These are phyloP conservation scores for Orius laevigatus DNA, from an alignment of 1,140 invertebrate genomes.

Conservation along the genomic window DNA sequence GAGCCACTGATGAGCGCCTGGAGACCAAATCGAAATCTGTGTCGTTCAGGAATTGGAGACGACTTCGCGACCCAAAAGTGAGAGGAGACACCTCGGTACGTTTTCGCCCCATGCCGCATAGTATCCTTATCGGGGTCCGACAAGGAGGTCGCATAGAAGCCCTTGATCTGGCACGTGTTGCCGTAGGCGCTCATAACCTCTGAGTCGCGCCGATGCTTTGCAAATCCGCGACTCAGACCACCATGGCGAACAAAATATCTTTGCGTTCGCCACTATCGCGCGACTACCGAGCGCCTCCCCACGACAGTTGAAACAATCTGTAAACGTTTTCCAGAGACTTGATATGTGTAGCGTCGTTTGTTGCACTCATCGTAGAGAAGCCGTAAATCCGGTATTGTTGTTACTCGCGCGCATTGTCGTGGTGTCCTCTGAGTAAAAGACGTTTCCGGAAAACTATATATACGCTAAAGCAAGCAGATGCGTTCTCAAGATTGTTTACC, in stretches of 20 bases:
- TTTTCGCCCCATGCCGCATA: conserved; percentile 54
- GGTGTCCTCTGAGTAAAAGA: conserved; percentile 77
- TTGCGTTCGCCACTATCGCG: conserved; percentile 34
- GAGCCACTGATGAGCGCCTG: conserved; percentile 49
- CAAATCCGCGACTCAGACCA: conserved; percentile 39
- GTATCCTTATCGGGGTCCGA: conserved; percentile 61
- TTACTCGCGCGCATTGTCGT: conserved; percentile 76
- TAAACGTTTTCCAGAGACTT: conserved; percentile 86
- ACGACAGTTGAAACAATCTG: conserved; percentile 21
- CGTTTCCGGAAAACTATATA: conserved; percentile 88
- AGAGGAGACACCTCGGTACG: conserved; percentile 59
- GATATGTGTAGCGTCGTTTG: conserved; percentile 69
- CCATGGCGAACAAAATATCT: conserved; percentile 46
- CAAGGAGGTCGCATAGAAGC: conserved; percentile 57
- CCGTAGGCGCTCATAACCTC: conserved; percentile 45
- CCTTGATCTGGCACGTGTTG: conserved; percentile 52
- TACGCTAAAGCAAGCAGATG: conserved; percentile 72
- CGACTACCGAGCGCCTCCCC: no score
- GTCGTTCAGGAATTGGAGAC: conserved; percentile 53
- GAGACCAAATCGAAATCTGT: conserved; percentile 65
- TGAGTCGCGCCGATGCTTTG: conserved; percentile 44
- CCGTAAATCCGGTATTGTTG: conserved; percentile 77
- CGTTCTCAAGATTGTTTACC: conserved; percentile 75
- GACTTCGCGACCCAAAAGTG: conserved; percentile 51
- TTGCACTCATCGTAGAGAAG: conserved; percentile 84